Base-by-base conservation (phyloP, 2,113 vertebrate species). In the Tretioscincus oriximinensis region DNA sequence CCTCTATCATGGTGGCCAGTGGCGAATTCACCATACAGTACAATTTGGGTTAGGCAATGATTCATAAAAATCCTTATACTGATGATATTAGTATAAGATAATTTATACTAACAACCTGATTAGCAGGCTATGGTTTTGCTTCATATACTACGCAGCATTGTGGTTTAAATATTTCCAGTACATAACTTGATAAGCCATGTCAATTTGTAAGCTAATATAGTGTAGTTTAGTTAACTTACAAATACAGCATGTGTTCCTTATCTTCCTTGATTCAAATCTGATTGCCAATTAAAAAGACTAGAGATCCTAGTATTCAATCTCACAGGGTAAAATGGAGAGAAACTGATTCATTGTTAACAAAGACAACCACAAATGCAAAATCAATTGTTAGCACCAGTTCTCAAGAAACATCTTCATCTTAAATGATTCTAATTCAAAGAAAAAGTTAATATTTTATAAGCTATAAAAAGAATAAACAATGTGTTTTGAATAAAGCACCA, bases 121-220 rank as follows among this genome's bases (percentile, higher is more conserved):
- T 58, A 77, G 71, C 61, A 11, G 45, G n/a, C 72, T 66, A 18
- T 45, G 65, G 68, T 66, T 65, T 18, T 58, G 12, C 14, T 58
- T 12, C 12, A 2, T 12, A 45, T 61, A 63, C 31, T 26, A 5
- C 35, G 73, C 31, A 26, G 20, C 35, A 68, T 83, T 68, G 35
- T 75, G 21, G 22, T 45, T 79, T 54, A 68, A 68, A 51, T 75
- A 45, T 64, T 79, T 78, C 74, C 74, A 65, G 1, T 21, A 31
- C n/a, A 68, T 67, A 66, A 47, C 69, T 47, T 65, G 73, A 54
- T 51, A 8, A 31, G 14, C 22, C 11, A 29, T 66, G 21, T 80
- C 79, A 88, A 81, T 72, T 80, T 85, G 22, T 81, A 76, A 76
- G 35, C 71, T 81, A 73, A 78, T 28, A 61, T 61, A 47, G 69